Conservation (phyloP, 2,113 vertebrate genomes). For the Marmota monax region DNA sequence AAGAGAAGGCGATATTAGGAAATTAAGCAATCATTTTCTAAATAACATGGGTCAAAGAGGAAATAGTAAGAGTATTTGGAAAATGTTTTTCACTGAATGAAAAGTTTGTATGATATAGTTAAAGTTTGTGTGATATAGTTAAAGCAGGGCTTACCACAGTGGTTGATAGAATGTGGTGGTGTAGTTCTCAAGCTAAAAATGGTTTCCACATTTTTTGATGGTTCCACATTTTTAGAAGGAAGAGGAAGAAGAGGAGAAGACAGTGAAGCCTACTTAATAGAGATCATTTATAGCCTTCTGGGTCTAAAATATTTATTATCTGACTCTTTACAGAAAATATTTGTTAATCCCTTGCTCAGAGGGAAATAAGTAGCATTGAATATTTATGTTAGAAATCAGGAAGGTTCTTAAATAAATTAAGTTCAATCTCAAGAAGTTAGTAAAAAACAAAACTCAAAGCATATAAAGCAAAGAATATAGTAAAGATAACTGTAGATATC, state of each 20-base stretch:
- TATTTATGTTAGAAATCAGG: conserved; percentile 18
- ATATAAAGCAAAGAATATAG: not conserved
- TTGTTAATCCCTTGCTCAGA: not conserved
- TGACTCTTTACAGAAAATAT: conserved; percentile 12
- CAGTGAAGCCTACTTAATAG: not conserved
- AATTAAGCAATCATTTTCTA: not conserved
- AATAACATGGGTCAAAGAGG: not conserved
- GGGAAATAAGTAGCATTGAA: not conserved
- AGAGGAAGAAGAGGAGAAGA: not conserved
- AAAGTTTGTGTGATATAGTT: not conserved
- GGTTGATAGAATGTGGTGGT: not conserved
- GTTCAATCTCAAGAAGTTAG: not conserved
- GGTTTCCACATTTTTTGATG: not conserved
- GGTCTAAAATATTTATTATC: conserved; percentile 29
- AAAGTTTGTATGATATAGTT: not conserved
- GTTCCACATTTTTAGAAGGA: not conserved
- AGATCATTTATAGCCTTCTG: not conserved
- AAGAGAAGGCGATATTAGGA: not conserved
- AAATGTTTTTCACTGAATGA: not conserved
- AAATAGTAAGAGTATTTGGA: not conserved
- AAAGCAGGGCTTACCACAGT: not conserved
- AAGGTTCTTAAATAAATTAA: conserved; percentile 1
- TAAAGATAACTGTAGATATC: not conserved
- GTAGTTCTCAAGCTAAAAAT: not conserved
- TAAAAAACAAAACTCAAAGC: not conserved